Evolutionary conservation across 1,140 invertebrate species (phyloP).

Genomic region (Pogonomyrmex barbatus): DNA sequence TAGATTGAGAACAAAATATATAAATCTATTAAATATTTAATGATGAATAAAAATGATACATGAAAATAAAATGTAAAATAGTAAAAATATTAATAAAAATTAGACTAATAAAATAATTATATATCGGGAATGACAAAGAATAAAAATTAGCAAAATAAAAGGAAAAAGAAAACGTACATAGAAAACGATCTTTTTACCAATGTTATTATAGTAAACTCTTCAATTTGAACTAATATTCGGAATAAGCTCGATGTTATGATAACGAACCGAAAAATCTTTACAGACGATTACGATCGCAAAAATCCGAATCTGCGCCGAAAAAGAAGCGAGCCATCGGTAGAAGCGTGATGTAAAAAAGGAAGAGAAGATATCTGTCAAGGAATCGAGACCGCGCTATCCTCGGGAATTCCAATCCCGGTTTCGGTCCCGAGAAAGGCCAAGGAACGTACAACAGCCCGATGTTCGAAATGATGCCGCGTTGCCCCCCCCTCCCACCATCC

Average conservation of each 20-base stretch:
- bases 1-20: neutral
- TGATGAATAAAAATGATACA: neutral
- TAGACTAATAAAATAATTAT: neutral
- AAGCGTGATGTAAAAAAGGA: conserved; percentile 24
- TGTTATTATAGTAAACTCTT: neutral
- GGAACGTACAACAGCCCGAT: conserved; percentile 75
- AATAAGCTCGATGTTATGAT: neutral
- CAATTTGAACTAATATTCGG: neutral
- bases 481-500: conserved; percentile 54
- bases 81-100: neutral
- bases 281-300: conserved; percentile 24
- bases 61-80: neutral
- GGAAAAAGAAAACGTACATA: neutral
- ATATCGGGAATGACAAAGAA: neutral
- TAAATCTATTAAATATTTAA: neutral
- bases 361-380: conserved; percentile 38
- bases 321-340: conserved; percentile 16
- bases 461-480: conserved; percentile 53
- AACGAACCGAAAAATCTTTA: neutral
- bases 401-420: conserved; percentile 82
- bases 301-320: conserved; percentile 43
- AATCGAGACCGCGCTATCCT: conserved; percentile 72
- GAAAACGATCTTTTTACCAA: neutral
- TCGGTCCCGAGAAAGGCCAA: conserved; percentile 79
- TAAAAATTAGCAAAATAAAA: neutral